Conservation (phyloP, 2,888 invertebrate genomes). For the Drosophila mayaguana region DNA sequence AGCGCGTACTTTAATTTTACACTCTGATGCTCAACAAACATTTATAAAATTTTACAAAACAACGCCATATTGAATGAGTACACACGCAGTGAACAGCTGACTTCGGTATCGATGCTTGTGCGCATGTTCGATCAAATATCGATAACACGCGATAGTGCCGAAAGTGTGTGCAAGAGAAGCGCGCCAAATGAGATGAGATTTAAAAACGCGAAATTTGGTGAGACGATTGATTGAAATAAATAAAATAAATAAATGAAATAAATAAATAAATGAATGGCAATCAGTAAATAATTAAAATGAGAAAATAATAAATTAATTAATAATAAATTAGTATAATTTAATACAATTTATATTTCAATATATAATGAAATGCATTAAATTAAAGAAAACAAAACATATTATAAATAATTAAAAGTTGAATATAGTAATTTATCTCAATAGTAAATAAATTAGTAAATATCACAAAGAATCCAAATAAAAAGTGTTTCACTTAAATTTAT, state of each 20-base stretch:
- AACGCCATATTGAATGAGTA: slow-evolving; percentile 75
- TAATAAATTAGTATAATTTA: no score
- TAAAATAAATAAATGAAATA: background rate
- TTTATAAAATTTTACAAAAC: slow-evolving; percentile 47
- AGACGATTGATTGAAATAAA: background rate
- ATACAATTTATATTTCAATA: background rate
- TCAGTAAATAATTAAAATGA: background rate
- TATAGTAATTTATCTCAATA: no score
- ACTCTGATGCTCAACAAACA: slow-evolving; percentile 13
- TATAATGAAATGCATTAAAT: background rate
- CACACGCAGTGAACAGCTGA: slow-evolving; percentile 66
- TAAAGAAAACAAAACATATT: no score
- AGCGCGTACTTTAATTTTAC: background rate
- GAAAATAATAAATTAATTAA: no score
- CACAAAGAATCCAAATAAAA: no score
- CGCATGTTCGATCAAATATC: slow-evolving; percentile 53
- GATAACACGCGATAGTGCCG: slow-evolving; percentile 37
- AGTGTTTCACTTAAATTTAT: no score
- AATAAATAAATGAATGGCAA: background rate
- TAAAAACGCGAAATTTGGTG: slow-evolving; percentile 13
- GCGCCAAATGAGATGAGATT: slow-evolving; percentile 38
- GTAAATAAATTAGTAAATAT: no score
- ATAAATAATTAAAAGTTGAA: background rate
- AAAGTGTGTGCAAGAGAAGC: background rate
- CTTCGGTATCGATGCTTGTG: slow-evolving; percentile 54